phyloP scores from a whole-genome alignment of 1,140 invertebrate species.

The Trachymyrmex septentrionalis region DNA sequence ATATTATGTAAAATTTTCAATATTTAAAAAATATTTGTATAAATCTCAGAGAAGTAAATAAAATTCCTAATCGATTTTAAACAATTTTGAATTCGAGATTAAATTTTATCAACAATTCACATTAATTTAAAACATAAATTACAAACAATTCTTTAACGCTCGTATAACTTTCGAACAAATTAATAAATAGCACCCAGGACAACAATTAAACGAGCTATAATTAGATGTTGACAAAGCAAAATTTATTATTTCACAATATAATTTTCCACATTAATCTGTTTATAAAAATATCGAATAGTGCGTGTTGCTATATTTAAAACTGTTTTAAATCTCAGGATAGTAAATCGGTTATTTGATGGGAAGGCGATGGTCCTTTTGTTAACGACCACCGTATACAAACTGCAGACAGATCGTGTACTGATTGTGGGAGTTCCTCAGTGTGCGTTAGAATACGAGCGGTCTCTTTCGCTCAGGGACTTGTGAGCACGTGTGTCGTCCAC shows the following conservation, averaged over 20 bases:
- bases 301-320: neutral
- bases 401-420: slow-evolving; percentile 64
- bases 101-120: neutral
- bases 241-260: no score
- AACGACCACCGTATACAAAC: slow-evolving; percentile 63
- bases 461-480: slow-evolving; percentile 16
- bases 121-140: neutral
- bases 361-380: slow-evolving; percentile 9
- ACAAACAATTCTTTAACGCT: no score
- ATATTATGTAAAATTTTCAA: neutral
- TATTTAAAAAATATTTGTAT: no score
- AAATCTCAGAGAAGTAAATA: no score
- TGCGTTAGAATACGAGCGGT: slow-evolving; percentile 60
- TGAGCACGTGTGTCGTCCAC: neutral
- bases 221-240: no score
- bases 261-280: neutral
- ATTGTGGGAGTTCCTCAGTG: slow-evolving; percentile 70
- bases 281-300: neutral
- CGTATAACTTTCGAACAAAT: no score
- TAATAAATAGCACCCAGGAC: no score
- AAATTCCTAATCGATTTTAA: neutral
- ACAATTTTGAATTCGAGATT: neutral
- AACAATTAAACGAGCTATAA: no score
- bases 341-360: neutral
- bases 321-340: neutral